A percentile compares a stretch with the other conserved stretches of the same genome.
Evolutionary conservation across 23 tunicate species (phyloP).

Genomic region (Clavelina lepadiformis): DNA sequence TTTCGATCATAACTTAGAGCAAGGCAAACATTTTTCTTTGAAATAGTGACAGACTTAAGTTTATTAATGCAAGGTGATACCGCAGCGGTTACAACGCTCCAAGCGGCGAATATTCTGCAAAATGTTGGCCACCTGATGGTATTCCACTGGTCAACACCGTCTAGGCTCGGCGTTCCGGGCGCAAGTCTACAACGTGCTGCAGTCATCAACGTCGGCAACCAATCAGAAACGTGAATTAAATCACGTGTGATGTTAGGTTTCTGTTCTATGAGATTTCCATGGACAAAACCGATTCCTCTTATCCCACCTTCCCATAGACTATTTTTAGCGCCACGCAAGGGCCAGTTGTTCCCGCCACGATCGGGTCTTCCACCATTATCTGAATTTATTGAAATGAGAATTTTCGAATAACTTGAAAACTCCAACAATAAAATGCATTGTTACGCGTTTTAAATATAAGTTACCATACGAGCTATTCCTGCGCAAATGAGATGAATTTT

Average conservation of each 20-base stretch:
- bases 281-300: constrained; percentile 34
- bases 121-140: constrained; percentile 23
- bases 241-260: background rate
- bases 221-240: constrained; percentile 42
- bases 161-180: constrained; percentile 19
- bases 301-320: constrained; percentile 60
- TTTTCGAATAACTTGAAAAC: too few species aligned
- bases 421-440: too few species aligned
- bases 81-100: too few species aligned
- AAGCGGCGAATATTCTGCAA: too few species aligned
- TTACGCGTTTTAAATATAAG: too few species aligned
- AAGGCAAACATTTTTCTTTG: too few species aligned
- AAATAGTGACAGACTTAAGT: too few species aligned
- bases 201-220: constrained; percentile 45
- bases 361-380: constrained; percentile 40
- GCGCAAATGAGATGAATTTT: too few species aligned
- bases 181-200: constrained; percentile 45
- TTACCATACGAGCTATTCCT: too few species aligned
- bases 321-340: constrained; percentile 34
- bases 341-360: constrained; percentile 56
- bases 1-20: too few species aligned
- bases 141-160: constrained; percentile 45
- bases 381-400: background rate
- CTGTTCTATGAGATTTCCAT: constrained; percentile 16
- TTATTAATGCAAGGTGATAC: too few species aligned